These are phyloP conservation scores for Salvator merianae DNA, from an alignment of 2,113 vertebrate species.

Conservation along the genomic window DNA sequence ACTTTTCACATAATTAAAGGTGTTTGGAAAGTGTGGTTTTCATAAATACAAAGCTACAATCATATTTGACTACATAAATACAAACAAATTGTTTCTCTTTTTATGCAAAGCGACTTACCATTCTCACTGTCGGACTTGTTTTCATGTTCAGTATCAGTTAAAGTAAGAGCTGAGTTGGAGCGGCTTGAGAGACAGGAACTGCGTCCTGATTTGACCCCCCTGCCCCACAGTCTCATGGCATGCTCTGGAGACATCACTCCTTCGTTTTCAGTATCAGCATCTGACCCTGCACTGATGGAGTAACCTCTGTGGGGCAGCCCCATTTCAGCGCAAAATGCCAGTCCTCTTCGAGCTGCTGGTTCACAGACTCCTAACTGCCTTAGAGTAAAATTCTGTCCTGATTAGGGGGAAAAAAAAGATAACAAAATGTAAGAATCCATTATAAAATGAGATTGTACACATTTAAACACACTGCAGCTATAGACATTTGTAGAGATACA, in stretches of 20 bases:
- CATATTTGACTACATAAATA: constrained; percentile 24
- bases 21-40: constrained; percentile 41
- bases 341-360: constrained; percentile 88
- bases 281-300: constrained; percentile 87
- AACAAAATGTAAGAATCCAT: constrained; percentile 73
- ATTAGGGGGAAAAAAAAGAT: constrained; percentile 77
- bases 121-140: constrained; percentile 97
- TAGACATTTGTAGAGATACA: constrained; percentile 28
- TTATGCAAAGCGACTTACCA: constrained; percentile 82
- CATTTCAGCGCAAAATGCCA: constrained; percentile 95
- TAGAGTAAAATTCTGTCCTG: constrained; percentile 97
- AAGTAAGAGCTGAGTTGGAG: constrained; percentile 96
- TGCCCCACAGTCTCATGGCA: constrained; percentile 93
- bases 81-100: constrained; percentile 27
- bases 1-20: constrained; percentile 46
- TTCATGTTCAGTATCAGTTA: constrained; percentile 96
- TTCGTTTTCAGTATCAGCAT: constrained; percentile 90
- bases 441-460: constrained; percentile 45
- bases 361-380: constrained; percentile 97
- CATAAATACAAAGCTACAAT: too few relatives aligned
- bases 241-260: constrained; percentile 94
- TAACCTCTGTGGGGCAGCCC: constrained; percentile 95
- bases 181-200: constrained; percentile 95
- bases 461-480: constrained; percentile 49
- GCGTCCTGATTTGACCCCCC: constrained; percentile 90